A percentile compares a stretch with the other conserved stretches of the same genome.
These are phyloP conservation scores for Tetraneura akinire DNA, from an alignment of 1,140 invertebrate genomes.

Conservation along the genomic window DNA sequence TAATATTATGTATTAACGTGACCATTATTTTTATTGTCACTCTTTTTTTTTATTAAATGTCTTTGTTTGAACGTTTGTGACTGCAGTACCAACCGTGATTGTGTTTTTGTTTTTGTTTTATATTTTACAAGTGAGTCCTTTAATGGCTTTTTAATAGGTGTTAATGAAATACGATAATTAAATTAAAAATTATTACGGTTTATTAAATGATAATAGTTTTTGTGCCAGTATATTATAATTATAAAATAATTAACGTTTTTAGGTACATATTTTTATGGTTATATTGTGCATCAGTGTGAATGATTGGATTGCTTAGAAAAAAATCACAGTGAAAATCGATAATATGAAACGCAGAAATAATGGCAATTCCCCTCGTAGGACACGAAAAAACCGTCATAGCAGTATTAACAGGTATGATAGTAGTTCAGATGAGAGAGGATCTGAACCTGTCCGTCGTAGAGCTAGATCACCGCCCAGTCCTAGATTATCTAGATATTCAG, in stretches of 20 bases:
- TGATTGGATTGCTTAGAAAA: conserved; percentile 42
- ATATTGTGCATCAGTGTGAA: conserved; percentile 36
- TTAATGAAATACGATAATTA: background rate
- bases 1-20: background rate
- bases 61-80: background rate
- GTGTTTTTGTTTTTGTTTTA: conserved; percentile 20
- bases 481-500: conserved; percentile 66
- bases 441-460: conserved; percentile 71
- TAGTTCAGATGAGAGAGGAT: conserved; percentile 80
- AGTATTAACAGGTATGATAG: conserved; percentile 81
- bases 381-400: conserved; percentile 73
- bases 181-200: background rate
- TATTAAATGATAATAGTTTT: background rate
- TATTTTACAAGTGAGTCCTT: conserved; percentile 17
- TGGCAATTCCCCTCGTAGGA: conserved; percentile 74
- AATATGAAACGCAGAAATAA: conserved; percentile 78
- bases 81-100: background rate
- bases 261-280: conserved; percentile 39
- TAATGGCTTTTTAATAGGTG: background rate
- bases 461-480: conserved; percentile 66
- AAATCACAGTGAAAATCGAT: conserved; percentile 52
- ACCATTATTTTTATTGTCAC: background rate
- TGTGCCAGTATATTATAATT: background rate
- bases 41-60: background rate
- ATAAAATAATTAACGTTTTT: conserved; percentile 9